Conservation (phyloP, 2,888 invertebrate species). For the Ormyrus thymus region DNA sequence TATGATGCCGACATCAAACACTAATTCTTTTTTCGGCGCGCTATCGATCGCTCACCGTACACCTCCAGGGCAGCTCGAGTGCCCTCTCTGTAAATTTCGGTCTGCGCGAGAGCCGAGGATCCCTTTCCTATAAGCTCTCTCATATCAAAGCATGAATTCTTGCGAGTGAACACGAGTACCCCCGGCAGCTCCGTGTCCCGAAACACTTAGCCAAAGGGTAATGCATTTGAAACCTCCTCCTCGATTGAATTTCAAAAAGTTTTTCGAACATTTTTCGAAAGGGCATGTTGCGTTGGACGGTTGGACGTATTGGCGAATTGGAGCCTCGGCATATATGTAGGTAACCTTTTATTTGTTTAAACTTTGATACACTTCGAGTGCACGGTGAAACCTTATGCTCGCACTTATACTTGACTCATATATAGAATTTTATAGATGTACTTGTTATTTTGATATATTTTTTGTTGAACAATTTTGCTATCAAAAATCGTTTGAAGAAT, state of each 20-base stretch:
- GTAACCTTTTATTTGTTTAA: too few species aligned
- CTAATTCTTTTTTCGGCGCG: neutral
- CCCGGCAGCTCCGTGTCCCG: neutral
- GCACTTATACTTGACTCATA: too few species aligned
- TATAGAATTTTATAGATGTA: too few species aligned
- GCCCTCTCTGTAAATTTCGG: neutral
- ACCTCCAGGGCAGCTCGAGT: neutral
- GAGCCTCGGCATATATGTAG: too few species aligned
- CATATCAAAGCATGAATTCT: constrained; percentile 40
- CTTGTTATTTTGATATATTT: too few species aligned
- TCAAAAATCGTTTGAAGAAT: too few species aligned
- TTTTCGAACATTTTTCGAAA: neutral
- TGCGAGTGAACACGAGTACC: neutral
- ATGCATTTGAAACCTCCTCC: neutral
- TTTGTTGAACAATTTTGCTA: too few species aligned
- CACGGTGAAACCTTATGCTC: too few species aligned
- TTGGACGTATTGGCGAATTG: too few species aligned
- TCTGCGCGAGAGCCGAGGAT: neutral
- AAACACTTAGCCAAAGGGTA: constrained; percentile 4
- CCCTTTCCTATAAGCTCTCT: neutral
- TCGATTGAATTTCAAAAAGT: constrained; percentile 5
- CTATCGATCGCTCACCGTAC: neutral
- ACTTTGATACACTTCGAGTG: too few species aligned
- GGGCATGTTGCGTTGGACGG: too few species aligned
- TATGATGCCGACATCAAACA: too few species aligned